A percentile compares a stretch with the other conserved stretches of the same genome.
Evolutionary conservation across 2,888 invertebrate genomes (phyloP).

Genomic region (Calameuta idolon): DNA sequence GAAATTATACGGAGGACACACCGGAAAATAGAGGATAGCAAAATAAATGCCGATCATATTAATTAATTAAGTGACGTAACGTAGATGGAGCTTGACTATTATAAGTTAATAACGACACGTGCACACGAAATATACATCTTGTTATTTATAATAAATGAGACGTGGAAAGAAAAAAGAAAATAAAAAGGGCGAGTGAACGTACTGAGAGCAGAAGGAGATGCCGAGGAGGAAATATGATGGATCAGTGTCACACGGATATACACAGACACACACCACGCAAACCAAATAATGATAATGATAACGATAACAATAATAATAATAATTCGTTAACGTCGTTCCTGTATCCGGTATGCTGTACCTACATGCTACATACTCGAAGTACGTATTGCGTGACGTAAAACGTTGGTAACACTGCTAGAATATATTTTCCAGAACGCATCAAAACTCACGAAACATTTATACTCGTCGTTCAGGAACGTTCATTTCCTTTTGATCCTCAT

Average conservation of each 20-base stretch:
- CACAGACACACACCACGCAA: neutral
- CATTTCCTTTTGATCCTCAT: neutral
- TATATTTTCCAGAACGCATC: neutral
- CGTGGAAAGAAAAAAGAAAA: slow-evolving; percentile 31
- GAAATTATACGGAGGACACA: neutral
- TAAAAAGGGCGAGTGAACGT: slow-evolving; percentile 15
- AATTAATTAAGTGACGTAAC: slow-evolving; percentile 24
- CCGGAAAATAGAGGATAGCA: neutral
- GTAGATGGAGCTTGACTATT: slow-evolving; percentile 59
- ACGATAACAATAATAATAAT: neutral
- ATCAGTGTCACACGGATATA: neutral
- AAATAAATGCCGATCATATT: neutral
- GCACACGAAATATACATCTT: slow-evolving; percentile 63
- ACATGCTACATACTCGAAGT: neutral
- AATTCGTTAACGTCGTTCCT: neutral
- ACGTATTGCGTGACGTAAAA: neutral
- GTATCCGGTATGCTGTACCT: neutral
- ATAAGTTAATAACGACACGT: slow-evolving; percentile 51
- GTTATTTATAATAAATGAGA: slow-evolving; percentile 64
- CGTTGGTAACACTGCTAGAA: neutral
- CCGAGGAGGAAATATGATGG: neutral
- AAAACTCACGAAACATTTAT: neutral
- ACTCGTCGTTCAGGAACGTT: neutral
- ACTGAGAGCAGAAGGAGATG: neutral
- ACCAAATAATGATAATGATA: neutral